phyloP scores from a whole-genome alignment of 2,113 vertebrate genomes.

The Phycodurus eques region DNA sequence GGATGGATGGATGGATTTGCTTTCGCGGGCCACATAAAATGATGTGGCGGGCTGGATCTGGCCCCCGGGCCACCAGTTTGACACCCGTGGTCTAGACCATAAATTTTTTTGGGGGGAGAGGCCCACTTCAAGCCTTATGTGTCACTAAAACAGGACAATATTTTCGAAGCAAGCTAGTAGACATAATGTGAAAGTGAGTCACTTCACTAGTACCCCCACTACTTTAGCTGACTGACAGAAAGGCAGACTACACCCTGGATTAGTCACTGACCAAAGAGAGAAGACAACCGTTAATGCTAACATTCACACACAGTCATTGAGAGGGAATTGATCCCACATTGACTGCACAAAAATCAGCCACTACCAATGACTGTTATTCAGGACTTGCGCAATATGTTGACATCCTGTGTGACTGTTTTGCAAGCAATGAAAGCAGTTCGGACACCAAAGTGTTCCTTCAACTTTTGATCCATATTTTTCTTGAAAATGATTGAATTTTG shows the following conservation, averaged over 20 bases:
- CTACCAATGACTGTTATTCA: not conserved
- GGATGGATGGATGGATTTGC: too few relatives aligned
- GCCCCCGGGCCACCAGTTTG: too few relatives aligned
- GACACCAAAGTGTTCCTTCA: not conserved
- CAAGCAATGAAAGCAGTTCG: not conserved
- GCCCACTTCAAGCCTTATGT: not conserved
- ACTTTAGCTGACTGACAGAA: not conserved
- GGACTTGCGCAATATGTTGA: not conserved
- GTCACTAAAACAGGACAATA: not conserved
- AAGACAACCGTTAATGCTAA: not conserved
- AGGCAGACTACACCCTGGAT: not conserved
- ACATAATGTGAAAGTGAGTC: not conserved
- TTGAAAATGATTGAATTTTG: too few relatives aligned
- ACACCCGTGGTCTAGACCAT: not conserved
- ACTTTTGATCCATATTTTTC: not conserved
- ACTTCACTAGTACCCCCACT: not conserved
- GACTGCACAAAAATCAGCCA: not conserved
- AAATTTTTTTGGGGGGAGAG: not conserved
- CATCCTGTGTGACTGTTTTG: too few relatives aligned
- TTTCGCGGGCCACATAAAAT: too few relatives aligned
- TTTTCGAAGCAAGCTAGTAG: not conserved
- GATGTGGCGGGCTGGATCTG: too few relatives aligned
- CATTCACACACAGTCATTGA: not conserved
- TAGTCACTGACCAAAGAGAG: not conserved
- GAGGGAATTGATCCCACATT: not conserved